Evolutionary conservation across 2,888 invertebrate species (phyloP), one percentile per base, ranked within the genome.

Genomic region (Meliscaeva auricollis): DNA sequence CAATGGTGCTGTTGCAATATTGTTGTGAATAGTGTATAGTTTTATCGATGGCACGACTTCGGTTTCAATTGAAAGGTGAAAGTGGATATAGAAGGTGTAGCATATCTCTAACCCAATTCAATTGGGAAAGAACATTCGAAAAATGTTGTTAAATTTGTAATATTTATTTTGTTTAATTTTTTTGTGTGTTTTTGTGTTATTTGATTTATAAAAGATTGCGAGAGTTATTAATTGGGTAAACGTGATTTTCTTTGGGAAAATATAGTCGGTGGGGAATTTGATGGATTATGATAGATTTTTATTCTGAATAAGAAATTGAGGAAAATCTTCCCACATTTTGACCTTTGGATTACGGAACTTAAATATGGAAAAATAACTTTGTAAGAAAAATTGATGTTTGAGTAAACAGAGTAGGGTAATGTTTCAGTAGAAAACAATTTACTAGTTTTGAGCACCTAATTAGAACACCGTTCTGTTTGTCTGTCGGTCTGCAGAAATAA

Each of bases 41-140:
- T 46, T 70, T 72, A 80, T 84, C 84, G 75, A 76, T 72, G 30
- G 79, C 84, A 84, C 80, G 84, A 84, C 75, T 84, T 84, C 56
- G 68, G 74, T 75, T 74, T 78, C 70, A 50, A 81, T 72, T 81
- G 32, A 46, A 48, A 48, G 78, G 82, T 78, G 68, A 73, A 77
- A 78, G 72, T 81, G 54, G 50, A 66, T 66, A 13, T 9, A 35
- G 50, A 66, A 66, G 66, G 66, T 66, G 64, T 64, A 48, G 30
- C 17, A 46, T 64, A 15, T 15, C 64, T 50, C 64, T 50, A 66
- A 66, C 48, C 66, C 35, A 66, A 50, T 50, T 66, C 48, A 32
- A 66, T 66, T 66, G 66, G 66, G 66, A 66, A 66, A 66, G 66
- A 66, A 66, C 22, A 50, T 66, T 66, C 13, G 35, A 11, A 64